Conservation (phyloP, 2,113 vertebrate genomes). For the Rhineura floridana region DNA sequence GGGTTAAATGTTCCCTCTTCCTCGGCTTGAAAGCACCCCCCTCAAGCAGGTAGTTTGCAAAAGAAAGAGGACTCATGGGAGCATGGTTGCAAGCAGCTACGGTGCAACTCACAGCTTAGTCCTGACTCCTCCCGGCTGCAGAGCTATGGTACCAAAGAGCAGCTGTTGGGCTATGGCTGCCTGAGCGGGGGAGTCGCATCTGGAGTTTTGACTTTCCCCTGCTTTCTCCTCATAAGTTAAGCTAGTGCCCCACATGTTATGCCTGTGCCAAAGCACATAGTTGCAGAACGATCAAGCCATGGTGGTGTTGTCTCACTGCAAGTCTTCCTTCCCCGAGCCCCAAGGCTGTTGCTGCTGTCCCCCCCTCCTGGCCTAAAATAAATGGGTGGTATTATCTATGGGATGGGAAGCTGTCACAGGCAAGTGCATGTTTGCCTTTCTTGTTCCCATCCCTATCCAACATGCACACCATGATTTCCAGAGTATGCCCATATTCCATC, state of each 20-base stretch:
- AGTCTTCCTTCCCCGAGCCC: background rate
- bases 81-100: background rate
- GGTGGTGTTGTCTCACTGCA: background rate
- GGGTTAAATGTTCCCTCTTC: background rate
- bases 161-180: background rate
- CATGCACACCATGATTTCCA: background rate
- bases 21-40: background rate
- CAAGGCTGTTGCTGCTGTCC: background rate
- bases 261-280: background rate
- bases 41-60: background rate
- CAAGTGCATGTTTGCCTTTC: background rate
- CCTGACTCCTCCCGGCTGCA: background rate
- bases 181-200: background rate
- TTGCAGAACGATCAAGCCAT: background rate
- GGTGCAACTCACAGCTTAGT: background rate
- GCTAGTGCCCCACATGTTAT: too few species aligned
- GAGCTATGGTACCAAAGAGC: background rate
- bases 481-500: background rate
- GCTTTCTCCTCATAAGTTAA: background rate
- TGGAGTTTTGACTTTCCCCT: too few species aligned
- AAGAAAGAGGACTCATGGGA: too few species aligned
- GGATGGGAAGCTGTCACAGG: background rate
- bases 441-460: background rate
- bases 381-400: background rate
- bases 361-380: background rate